Conservation (phyloP, 2,113 vertebrate species). For the Alethe diademata region DNA sequence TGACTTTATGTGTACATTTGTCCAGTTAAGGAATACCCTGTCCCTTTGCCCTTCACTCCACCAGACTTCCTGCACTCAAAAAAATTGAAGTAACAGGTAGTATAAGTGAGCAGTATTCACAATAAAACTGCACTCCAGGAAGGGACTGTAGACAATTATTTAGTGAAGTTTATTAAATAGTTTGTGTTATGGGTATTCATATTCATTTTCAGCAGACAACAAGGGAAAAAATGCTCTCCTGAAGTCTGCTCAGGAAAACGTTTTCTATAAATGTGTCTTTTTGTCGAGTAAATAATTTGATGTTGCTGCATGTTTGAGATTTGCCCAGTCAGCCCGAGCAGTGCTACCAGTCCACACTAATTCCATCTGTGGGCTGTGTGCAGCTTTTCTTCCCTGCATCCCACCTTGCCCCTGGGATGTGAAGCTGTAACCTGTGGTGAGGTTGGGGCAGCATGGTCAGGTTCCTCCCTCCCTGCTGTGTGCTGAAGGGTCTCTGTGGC, state of each 20-base stretch:
- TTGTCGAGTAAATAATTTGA: not conserved
- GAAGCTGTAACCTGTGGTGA: not conserved
- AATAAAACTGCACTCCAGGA: not conserved
- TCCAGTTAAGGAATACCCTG: not conserved
- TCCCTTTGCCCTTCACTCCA: not conserved
- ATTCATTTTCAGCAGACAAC: not conserved
- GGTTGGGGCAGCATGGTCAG: fast-evolving
- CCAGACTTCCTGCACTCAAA: not conserved
- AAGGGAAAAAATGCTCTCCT: not conserved
- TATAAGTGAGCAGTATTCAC: not conserved
- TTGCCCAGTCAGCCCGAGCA: not conserved
- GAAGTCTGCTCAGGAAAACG: not conserved
- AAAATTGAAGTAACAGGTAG: not conserved
- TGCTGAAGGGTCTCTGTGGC: not conserved
- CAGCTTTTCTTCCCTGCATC: not conserved
- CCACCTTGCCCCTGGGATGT: not conserved
- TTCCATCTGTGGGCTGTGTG: not conserved
- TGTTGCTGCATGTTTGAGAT: not conserved
- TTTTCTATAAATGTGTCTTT: not conserved
- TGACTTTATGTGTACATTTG: not conserved
- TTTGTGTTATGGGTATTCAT: not conserved
- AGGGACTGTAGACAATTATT: not conserved
- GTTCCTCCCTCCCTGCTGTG: not conserved
- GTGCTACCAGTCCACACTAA: not conserved
- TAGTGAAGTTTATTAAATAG: not conserved